Base-by-base conservation (phyloP, 1,140 invertebrate genomes). In the Drosophila teissieri region DNA sequence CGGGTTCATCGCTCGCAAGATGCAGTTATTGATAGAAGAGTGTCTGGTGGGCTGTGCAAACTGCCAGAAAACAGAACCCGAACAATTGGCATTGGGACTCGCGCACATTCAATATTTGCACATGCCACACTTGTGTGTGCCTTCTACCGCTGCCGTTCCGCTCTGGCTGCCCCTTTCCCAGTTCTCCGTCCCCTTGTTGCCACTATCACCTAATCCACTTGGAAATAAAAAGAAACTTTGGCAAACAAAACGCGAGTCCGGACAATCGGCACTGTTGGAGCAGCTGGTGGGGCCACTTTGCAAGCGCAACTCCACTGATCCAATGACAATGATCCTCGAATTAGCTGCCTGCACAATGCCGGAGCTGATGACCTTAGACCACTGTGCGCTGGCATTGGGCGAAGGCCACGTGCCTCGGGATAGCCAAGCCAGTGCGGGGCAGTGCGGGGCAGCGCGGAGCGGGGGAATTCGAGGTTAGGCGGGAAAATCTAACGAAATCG, bases 101-200 rank as follows among this genome's bases (percentile, higher is more conserved):
- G 34, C 12, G 22, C 61, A 79, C 57, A 60, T 49, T 55, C 45
- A 85, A 85, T 86, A 85, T 86, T 85, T 85, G 78, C 68, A 49
- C 39, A 60, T 48, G 12, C 40, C 39, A 67, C 56, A 68, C 56
- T 60, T 68, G 65, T 62, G 48, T 45, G 48, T 53, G 55, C 22
- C 12, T 64, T 46, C 45, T 39, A 48, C 45, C 2, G 8, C 22
- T 15, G 56, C 27, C 11, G 11, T 19, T 3, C 44, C 44, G 19
- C 19, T 14, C 2, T 14, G 11, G 37, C 12, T 14, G 4, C 4
- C 12, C 37, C 31, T 8, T 8, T 8, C 8, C 31, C 8, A 8
- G 8, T 31, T 10, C 14, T 5, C 37, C 37, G 4, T 3, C 37
- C 15, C 40, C 40, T 10, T 17, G 1, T 19, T 19, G 1, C 19